Base-by-base conservation (phyloP, 1,140 invertebrate species). In the Pentalonia nigronervosa region DNA sequence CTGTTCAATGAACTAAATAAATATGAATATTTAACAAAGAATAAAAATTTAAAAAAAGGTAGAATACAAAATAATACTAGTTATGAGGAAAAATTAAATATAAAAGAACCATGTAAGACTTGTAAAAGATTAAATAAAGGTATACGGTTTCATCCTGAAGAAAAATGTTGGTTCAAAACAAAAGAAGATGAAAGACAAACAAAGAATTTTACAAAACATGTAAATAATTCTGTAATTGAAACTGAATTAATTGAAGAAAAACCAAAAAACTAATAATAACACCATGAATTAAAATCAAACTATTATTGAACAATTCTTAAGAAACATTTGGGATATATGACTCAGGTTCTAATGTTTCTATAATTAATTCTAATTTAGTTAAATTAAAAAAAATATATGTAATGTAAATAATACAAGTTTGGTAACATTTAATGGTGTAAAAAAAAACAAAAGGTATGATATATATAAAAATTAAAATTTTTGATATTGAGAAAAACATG, bases 91-190 rank as follows among this genome's bases (percentile, higher is more conserved):
- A 14, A 0, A 76, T 0, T 8, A 41, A 41, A 41, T 41, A 4
- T 41, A 41, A 41, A 41, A 41, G 41, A 41, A 41, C 41, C 41
- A 41, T 83, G 76, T 7, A 41, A 41, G 14, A 83, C 6, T 36
- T 83, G 76, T 83, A 41, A 83, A 56, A 94, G 41, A 95, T 94
- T 94, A 30, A 94, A 94, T 93, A 95, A 84, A 84, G 83, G 36
- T 36, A 83, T 17, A 7, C 76, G 34, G 36, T 81, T 81, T 8
- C 67, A 95, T 93, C 83, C 94, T 76, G 94, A 95, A 94, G 93
- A 88, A 76, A 53, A 90, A 50, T 95, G 94, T 94, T 94, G 94
- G 94, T 95, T 94, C 89, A 94, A 94, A 81, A 93, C 86, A 93
- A 93, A 94, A 94, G 93, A 94, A 50, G 47, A 87, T 50, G 47